A percentile compares a stretch with the other conserved stretches of the same genome.
phyloP scores from a whole-genome alignment of 2,888 invertebrate species.

The Apamea anceps region DNA sequence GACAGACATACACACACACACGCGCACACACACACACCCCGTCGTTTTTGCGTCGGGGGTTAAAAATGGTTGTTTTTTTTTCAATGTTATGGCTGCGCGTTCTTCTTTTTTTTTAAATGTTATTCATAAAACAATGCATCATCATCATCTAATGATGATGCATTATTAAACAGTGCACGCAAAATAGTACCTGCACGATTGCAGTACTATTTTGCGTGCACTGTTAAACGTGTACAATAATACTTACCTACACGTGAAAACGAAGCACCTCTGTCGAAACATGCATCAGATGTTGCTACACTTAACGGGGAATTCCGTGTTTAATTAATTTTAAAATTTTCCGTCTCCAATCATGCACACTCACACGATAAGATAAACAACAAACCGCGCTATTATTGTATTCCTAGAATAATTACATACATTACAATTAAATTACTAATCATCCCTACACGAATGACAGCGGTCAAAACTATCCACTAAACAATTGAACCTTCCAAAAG shows the following conservation, averaged over 20 bases:
- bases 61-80: too few species aligned
- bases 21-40: too few species aligned
- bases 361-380: constrained; percentile 12
- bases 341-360: neutral
- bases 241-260: neutral
- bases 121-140: neutral
- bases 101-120: neutral
- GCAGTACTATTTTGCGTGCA: neutral
- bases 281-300: neutral
- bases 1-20: too few species aligned
- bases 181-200: too few species aligned
- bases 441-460: constrained; percentile 2
- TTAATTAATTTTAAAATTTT: neutral
- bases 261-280: too few species aligned
- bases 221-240: neutral
- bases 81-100: too few species aligned
- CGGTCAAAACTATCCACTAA: constrained; percentile 3
- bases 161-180: too few species aligned
- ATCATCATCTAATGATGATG: too few species aligned
- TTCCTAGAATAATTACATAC: constrained; percentile 31
- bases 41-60: too few species aligned
- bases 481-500: constrained; percentile 18
- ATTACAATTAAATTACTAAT: neutral
- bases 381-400: neutral
- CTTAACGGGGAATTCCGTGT: neutral